Percentiles rank a stretch among this genome's conserved stretches.
Conservation (phyloP, 2,113 vertebrate species). For the Halichoerus grypus region DNA sequence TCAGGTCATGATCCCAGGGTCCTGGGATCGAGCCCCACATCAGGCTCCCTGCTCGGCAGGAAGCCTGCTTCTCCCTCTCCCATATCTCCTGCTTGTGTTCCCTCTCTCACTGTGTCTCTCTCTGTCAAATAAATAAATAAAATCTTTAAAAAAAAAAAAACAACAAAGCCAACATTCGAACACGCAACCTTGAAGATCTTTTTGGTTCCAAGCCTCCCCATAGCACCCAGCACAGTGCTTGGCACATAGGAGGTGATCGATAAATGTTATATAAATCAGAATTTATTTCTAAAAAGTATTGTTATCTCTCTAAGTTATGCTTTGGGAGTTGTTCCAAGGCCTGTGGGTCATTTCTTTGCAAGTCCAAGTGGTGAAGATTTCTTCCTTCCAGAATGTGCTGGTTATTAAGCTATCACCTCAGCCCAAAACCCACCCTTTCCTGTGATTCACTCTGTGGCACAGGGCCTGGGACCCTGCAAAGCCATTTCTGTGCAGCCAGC, state of each 20-base stretch:
- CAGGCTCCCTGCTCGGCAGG: no score
- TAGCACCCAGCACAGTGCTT: neutral
- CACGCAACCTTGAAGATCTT: neutral
- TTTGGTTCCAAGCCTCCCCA: neutral
- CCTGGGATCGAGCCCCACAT: no score
- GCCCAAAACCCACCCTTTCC: neutral
- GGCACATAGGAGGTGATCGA: neutral
- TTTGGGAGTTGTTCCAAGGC: neutral
- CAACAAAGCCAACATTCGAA: neutral
- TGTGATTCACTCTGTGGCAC: neutral
- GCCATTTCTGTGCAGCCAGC: neutral
- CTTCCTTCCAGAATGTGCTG: neutral
- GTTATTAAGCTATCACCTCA: neutral
- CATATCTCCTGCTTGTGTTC: no score
- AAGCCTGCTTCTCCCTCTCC: no score
- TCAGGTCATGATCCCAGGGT: no score
- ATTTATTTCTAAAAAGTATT: neutral
- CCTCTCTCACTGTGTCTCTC: no score
- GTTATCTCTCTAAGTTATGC: neutral
- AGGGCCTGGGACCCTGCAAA: neutral
- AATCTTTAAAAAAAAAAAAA: no score
- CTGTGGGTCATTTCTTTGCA: neutral
- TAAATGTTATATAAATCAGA: neutral
- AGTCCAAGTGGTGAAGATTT: neutral
- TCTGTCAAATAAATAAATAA: no score